Base-by-base conservation (phyloP, 2,113 vertebrate genomes). In the Leptobrachium leishanense region DNA sequence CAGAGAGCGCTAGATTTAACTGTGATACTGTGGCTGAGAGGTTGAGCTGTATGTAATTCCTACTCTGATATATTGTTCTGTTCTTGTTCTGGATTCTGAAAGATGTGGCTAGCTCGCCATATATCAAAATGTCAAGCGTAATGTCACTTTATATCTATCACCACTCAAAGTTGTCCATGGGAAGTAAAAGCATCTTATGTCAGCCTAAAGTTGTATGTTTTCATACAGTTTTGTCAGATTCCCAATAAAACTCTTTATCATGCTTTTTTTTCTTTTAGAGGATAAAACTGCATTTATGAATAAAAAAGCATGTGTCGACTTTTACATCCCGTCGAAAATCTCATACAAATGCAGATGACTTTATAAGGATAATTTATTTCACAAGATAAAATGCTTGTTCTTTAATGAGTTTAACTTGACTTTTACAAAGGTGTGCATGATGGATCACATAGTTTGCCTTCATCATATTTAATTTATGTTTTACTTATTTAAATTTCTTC, bases 111-210 rank as follows among this genome's bases (percentile, higher is more conserved):
- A 46, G 2, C 54, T 42, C n/a, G 50, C 77, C 77, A 80, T 80
- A 43, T 74, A 80, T 80, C 71, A 74, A 74, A 67, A 64, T 50
- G 71, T 74, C 63, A 40, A 55, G 46, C 66, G 71, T 68, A 80
- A 80, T 74, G 64, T 74, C 77, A 68, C 71, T 80, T 80, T 80
- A 43, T 74, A 74, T 74, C 64, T 80, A 68, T 80, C 53, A 53
- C 77, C 71, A 68, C 71, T 80, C 71, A 73, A 59, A 74, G 50
- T 68, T 74, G 71, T 80, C 63, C 64, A 8, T 39, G 53, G 71
- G 64, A 80, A 74, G 77, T 43, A 74, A 73, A 55, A 80, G 64
- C 50, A 42, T 74, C 71, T 57, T 72, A 74, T 68, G 77, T 80
- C 71, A 80, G 50, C 71, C 42, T 31, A 44, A 68, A 59, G 71